phyloP scores from a whole-genome alignment of 2,797 vertebrate genomes.

The Petrocephalus sullivani region DNA sequence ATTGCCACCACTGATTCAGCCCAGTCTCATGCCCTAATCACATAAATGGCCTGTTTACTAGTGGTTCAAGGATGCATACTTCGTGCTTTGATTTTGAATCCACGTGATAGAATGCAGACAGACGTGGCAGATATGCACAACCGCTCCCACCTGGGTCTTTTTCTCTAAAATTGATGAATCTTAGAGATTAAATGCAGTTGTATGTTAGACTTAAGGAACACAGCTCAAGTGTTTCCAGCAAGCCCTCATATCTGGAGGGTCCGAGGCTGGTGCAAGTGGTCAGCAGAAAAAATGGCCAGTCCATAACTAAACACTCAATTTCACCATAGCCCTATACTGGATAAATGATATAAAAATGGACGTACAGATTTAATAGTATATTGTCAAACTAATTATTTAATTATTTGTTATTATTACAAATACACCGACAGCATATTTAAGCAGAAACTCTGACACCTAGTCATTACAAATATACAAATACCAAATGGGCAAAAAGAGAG shows the following conservation, averaged over 20 bases:
- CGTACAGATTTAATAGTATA: neutral
- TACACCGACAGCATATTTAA: neutral
- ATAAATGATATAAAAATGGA: neutral
- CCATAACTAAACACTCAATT: neutral
- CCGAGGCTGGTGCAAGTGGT: neutral
- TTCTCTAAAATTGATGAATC: neutral
- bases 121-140: neutral
- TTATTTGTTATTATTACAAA: neutral
- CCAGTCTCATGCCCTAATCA: neutral
- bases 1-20: neutral
- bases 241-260: neutral
- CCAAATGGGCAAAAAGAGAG: neutral
- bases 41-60: neutral
- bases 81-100: neutral
- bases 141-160: neutral
- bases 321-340: neutral
- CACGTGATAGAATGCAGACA: neutral
- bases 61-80: neutral
- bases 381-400: neutral
- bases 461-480: neutral
- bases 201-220: neutral
- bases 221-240: neutral
- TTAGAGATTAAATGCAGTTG: neutral
- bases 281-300: neutral
- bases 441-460: no score